Evolutionary conservation across 1,140 invertebrate species (phyloP), one percentile per base, ranked within the genome.

Genomic region (Daktulosphaira vitifoliae): DNA sequence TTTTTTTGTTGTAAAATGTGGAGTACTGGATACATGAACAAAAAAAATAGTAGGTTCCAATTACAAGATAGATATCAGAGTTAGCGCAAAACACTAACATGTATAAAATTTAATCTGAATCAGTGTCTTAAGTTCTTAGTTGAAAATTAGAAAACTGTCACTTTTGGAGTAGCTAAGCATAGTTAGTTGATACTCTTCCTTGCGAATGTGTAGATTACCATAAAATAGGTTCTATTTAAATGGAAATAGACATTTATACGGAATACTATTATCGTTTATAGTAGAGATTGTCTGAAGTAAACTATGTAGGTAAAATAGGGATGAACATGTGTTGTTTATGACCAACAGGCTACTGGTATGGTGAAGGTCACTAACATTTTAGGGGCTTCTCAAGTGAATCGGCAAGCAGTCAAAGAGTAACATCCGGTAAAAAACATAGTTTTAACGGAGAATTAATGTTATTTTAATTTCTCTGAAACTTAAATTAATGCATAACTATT

Each of bases 241-340:
- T 42, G 53, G 20, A 56, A 56, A 42, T 37, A 42, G 53, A 6
- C 29, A 11, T n/a, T n/a, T n/a, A n/a, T n/a, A n/a, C n/a, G n/a
- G n/a, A n/a, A n/a, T n/a, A n/a, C n/a, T n/a, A n/a, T n/a, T n/a
- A n/a, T n/a, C n/a, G n/a, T n/a, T n/a, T n/a, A n/a, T n/a, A n/a
- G n/a, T n/a, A n/a, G n/a, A n/a, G n/a, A n/a, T n/a, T n/a, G n/a
- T 11, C 29, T 11, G 29, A 11, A 11, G 29, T 33, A 33, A 6
- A 33, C 29, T 33, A 6, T n/a, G 11, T 3, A 15, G 3, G 9
- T 16, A 53, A 16, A 18, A 38, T 11, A 13, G 51, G 6, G 33
- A 39, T 29, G 51, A 15, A 56, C 52, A 56, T 16, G 52, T 56
- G 52, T 56, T 56, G 52, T 39, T 56, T 56, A 56, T 22, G 20